phyloP scores from a whole-genome alignment of 2,797 vertebrate genomes.

The Anniella stebbinsi region DNA sequence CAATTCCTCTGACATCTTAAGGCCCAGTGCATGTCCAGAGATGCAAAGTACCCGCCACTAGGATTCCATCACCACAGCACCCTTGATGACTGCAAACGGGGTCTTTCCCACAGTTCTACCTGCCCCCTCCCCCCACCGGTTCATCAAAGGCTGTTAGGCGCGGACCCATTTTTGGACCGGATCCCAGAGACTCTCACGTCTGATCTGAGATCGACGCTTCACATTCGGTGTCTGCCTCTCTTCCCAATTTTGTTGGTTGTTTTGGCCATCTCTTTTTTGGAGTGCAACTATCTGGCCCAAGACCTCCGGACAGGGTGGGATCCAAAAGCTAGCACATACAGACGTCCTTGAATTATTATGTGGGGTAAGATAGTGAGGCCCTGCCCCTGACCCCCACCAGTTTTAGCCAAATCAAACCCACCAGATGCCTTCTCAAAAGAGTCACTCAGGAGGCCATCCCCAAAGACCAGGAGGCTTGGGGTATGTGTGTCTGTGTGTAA shows the following conservation, averaged over 20 bases:
- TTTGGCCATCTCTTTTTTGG: not conserved
- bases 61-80: not conserved
- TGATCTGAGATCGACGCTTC: not conserved
- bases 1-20: too few relatives aligned
- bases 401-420: not conserved
- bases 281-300: not conserved
- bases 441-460: not conserved
- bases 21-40: too few relatives aligned
- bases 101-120: not conserved
- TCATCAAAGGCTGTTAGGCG: not conserved
- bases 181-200: not conserved
- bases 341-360: too few relatives aligned
- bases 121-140: not conserved
- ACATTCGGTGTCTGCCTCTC: not conserved
- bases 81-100: not conserved
- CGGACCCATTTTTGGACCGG: not conserved
- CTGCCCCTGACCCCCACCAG: not conserved
- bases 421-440: too few relatives aligned
- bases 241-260: not conserved
- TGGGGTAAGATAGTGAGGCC: not conserved
- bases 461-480: not conserved
- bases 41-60: not conserved
- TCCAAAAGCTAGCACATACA: too few relatives aligned
- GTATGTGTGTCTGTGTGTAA: not conserved
- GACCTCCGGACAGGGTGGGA: not conserved